Conservation (phyloP, 2,113 vertebrate genomes). For the Dasyprocta punctata region DNA sequence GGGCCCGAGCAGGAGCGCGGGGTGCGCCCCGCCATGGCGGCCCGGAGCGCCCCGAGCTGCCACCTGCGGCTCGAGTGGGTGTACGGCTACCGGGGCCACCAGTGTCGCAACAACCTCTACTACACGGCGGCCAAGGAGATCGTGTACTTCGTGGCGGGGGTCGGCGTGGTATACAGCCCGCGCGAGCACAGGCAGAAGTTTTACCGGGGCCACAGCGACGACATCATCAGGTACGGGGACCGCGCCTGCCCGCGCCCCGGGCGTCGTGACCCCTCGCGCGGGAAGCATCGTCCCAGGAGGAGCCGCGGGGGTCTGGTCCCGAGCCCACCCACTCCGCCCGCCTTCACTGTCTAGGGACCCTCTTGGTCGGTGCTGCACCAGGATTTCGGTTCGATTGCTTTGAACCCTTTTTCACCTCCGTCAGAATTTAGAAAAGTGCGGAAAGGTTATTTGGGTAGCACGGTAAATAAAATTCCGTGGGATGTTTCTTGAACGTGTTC, state of each 20-base stretch:
- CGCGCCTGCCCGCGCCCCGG: neutral
- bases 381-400: neutral
- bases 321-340: neutral
- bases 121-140: conserved; percentile 98
- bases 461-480: neutral
- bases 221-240: conserved; percentile 96
- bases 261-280: neutral
- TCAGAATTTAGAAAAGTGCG: neutral
- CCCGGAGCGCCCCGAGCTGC: conserved; percentile 97
- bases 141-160: conserved; percentile 98
- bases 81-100: conserved; percentile 98
- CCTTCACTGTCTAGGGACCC: neutral
- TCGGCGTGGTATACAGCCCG: conserved; percentile 98
- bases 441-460: neutral
- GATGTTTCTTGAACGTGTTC: neutral
- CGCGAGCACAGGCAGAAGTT: conserved; percentile 99
- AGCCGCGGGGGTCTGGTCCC: neutral
- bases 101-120: conserved; percentile 99
- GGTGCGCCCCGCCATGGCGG: conserved; percentile 92
- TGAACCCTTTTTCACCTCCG: neutral
- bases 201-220: conserved; percentile 98
- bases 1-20: conserved; percentile 62
- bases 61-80: conserved; percentile 99
- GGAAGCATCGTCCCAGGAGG: neutral
- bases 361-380: neutral